phyloP scores from a whole-genome alignment of 1,140 invertebrate genomes.

The Drosophila insularis region DNA sequence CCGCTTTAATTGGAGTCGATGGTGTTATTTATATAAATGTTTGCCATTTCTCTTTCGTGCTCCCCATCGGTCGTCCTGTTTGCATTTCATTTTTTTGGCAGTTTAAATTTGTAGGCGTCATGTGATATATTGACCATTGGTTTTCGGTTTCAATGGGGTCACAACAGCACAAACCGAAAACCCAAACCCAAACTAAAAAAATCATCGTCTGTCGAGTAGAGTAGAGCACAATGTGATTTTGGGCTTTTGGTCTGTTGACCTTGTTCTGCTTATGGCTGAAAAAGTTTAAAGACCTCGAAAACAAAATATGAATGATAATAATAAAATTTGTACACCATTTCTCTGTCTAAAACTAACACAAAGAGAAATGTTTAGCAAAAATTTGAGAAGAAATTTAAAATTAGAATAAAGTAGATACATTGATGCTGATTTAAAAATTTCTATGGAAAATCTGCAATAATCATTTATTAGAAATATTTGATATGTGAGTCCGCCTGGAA shows the following conservation, averaged over 20 bases:
- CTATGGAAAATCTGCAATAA: not conserved
- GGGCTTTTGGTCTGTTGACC: slow-evolving; percentile 42
- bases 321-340: too few relatives aligned
- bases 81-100: slow-evolving; percentile 78
- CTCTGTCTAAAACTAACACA: too few relatives aligned
- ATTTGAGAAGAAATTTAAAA: too few relatives aligned
- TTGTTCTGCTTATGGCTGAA: slow-evolving; percentile 48
- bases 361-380: too few relatives aligned
- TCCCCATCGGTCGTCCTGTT: slow-evolving; percentile 47
- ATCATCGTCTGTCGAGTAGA: slow-evolving; percentile 1
- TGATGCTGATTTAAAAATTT: too few relatives aligned
- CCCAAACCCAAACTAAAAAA: not conserved
- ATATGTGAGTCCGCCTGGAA: not conserved
- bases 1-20: slow-evolving; percentile 77
- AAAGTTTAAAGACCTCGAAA: not conserved
- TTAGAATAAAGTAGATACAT: too few relatives aligned
- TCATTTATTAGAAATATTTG: not conserved
- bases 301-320: not conserved
- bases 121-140: slow-evolving; percentile 71
- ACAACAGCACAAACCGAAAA: not conserved
- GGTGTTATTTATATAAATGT: slow-evolving; percentile 81
- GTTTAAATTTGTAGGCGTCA: slow-evolving; percentile 74
- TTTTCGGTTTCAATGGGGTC: slow-evolving; percentile 32
- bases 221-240: not conserved
- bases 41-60: slow-evolving; percentile 77